Percentiles rank a stretch among this genome's conserved stretches.
These are phyloP conservation scores for Styela plicata DNA, from an alignment of 23 tunicate genomes.

Conservation along the genomic window DNA sequence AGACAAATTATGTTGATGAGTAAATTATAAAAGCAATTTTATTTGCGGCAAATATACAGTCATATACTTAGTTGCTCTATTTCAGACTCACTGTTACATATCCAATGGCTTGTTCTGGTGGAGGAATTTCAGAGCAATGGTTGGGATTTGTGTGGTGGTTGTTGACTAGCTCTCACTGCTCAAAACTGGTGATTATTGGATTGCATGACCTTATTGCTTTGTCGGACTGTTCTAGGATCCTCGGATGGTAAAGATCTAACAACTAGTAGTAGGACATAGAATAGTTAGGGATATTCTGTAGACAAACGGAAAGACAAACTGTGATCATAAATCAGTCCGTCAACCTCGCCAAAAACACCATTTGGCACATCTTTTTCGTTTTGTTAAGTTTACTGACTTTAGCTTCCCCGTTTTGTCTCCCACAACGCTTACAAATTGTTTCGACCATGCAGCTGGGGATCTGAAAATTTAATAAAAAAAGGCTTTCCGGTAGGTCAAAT, in stretches of 20 bases:
- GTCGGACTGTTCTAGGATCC: conserved; percentile 77
- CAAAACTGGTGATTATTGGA: conserved; percentile 79
- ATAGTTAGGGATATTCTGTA: neutral
- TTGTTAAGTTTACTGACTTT: no score
- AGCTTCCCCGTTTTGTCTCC: no score
- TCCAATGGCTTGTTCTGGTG: conserved; percentile 75
- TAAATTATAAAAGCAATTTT: neutral
- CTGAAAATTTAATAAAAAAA: no score
- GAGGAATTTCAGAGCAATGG: conserved; percentile 77
- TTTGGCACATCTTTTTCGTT: no score
- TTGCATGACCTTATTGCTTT: conserved; percentile 50
- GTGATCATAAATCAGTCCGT: no score
- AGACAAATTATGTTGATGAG: neutral
- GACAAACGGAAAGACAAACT: no score
- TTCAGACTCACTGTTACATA: conserved; percentile 78
- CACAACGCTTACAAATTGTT: neutral
- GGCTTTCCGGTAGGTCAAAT: no score
- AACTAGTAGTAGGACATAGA: no score
- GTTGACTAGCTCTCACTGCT: conserved; percentile 76
- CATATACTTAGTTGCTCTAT: neutral
- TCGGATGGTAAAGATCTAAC: conserved; percentile 76
- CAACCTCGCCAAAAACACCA: no score
- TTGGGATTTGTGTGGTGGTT: conserved; percentile 83
- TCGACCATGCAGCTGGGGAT: no score
- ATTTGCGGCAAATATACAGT: neutral